Percentiles rank a stretch among this genome's conserved stretches.
Conservation (phyloP, 2,888 invertebrate genomes). For the Idaea straminata region DNA sequence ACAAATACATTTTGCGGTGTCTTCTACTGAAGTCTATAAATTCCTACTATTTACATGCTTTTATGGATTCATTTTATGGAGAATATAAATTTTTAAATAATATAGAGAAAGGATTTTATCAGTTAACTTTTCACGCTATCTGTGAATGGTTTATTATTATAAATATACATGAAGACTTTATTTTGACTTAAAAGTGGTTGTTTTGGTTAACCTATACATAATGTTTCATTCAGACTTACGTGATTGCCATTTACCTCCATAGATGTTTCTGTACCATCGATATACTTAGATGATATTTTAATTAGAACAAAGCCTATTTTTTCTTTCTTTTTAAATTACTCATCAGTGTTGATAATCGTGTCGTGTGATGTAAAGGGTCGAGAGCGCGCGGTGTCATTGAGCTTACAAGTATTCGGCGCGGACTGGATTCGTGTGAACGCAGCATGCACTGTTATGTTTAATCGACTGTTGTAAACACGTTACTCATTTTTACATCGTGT, state of each 20-base stretch:
- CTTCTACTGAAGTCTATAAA: neutral
- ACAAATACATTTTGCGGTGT: neutral
- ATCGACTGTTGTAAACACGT: constrained; percentile 11
- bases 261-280: too few relatives aligned
- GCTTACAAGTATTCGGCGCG: constrained; percentile 62
- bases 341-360: neutral
- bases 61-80: neutral
- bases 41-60: neutral
- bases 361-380: constrained; percentile 36
- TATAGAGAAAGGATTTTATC: neutral
- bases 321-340: neutral
- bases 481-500: neutral
- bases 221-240: neutral
- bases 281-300: too few relatives aligned
- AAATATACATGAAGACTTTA: neutral
- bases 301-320: neutral
- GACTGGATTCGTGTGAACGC: constrained; percentile 35
- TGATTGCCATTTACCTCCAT: too few relatives aligned
- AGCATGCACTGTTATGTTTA: constrained; percentile 18
- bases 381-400: constrained; percentile 57
- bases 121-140: too few relatives aligned
- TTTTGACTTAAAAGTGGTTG: neutral
- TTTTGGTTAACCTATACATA: neutral
- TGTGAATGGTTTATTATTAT: neutral
- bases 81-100: neutral